Base-by-base conservation (phyloP, 2,797 vertebrate species). In the Aplochiton taeniatus region DNA sequence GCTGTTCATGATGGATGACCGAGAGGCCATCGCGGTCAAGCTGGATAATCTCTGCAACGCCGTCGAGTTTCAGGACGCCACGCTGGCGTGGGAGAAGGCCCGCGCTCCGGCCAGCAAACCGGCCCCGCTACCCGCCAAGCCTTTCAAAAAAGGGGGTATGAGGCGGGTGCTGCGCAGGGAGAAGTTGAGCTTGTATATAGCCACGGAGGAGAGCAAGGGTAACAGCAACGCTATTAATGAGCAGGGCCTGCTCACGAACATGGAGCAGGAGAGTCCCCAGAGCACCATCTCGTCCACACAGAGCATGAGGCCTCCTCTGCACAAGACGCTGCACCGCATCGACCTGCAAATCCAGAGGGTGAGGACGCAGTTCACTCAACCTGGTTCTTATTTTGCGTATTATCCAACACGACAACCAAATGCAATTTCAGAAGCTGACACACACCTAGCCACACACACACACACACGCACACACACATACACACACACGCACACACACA, bases 241-340 rank as follows among this genome's bases (percentile, higher is more conserved):
- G 5, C 89, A 90, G 70, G 89, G 88, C 56, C 90, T 93, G 19
- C 90, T 94, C 66, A 85, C 87, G 50, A 88, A 93, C 54, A 93
- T 93, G 90, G 92, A 94, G 79, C 93, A 93, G 83, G 92, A 94
- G 71, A 93, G 91, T 72, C 92, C 92, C 0, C 92, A 93, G 75
- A 94, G 89, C 84, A 94, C 91, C 48, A 90, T 93, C 76, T 92
- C 92, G 68, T 93, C 92, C 59, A 90, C 87, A 8, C 89, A 90
- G 63, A 91, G 90, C 76, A 88, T 92, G 1, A 79, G 89, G 5
- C 90, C 89, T 1, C 91, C 90, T 0, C 86, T 93, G 68, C 90
- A 93, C 75, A 93, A 92, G 61, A 91, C 89, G 55, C 82, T 93
- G 74, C 91, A 93, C 55, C 90, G 83, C 73, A 88, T 94, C 48